A percentile compares a stretch with the other conserved stretches of the same genome.
Conservation (phyloP, 2,888 invertebrate genomes). For the Diaperis boleti region DNA sequence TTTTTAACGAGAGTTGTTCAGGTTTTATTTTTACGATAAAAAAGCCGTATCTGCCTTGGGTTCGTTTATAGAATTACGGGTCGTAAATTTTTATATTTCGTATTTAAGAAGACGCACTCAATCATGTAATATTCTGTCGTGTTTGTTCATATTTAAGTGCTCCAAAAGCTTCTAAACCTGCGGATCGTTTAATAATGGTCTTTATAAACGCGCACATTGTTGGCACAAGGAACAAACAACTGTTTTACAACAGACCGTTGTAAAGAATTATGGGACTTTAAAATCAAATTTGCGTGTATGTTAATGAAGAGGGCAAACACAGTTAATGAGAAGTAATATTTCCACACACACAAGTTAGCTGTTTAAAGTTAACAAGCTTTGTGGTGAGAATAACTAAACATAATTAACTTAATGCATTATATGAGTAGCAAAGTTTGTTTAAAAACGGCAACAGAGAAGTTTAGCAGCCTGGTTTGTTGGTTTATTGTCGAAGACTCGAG, state of each 20-base stretch:
- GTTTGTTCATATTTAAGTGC: slow-evolving; percentile 35
- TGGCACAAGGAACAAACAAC: neutral
- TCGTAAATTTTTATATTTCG: slow-evolving; percentile 40
- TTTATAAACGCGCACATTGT: neutral
- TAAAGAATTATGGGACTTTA: neutral
- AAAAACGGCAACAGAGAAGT: slow-evolving; percentile 33
- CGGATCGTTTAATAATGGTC: slow-evolving; percentile 22
- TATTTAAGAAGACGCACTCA: slow-evolving; percentile 36
- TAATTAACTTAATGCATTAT: slow-evolving; percentile 41
- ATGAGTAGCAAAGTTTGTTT: slow-evolving; percentile 39
- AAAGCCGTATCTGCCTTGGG: slow-evolving; percentile 30
- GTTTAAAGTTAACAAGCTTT: neutral
- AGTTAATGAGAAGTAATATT: neutral
- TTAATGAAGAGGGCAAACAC: too few relatives aligned
- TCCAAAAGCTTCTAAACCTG: slow-evolving; percentile 38
- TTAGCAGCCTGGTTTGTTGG: slow-evolving; percentile 36
- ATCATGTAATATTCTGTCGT: slow-evolving; percentile 27
- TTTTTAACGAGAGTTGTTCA: slow-evolving; percentile 43
- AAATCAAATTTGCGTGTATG: too few relatives aligned
- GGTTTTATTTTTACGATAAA: slow-evolving; percentile 40
- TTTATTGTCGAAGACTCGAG: slow-evolving; percentile 42
- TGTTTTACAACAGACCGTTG: neutral
- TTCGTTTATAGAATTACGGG: slow-evolving; percentile 35
- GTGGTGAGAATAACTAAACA: slow-evolving; percentile 38
- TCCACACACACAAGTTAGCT: too few relatives aligned